Base-by-base conservation (phyloP, 2,888 invertebrate species). In the Lasioglossum marginatum region DNA sequence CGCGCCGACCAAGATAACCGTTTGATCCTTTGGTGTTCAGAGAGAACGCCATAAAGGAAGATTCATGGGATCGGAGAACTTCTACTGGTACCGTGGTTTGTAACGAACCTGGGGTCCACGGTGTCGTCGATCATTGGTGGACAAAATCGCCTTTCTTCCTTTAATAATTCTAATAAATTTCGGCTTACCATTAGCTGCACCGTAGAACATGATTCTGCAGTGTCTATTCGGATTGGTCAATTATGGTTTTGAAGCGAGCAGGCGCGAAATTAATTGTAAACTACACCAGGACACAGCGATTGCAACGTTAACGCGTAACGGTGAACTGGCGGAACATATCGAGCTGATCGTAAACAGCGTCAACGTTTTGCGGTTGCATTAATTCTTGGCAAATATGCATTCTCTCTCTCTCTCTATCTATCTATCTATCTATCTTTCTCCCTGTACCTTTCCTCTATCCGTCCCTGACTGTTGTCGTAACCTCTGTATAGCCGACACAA, bases 281-380 rank as follows among this genome's bases (percentile, higher is more conserved):
- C 74, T 57, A 60, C 72, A 48, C 43, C 48, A 43, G 72, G 52
- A n/a, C 71, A 37, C 72, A 23, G 40, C 60, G 34, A 48, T 80
- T 82, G 72, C 34, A 40, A 52, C 63, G 72, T 85, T 81, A 84
- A 81, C 77, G 60, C 37, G 74, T 48, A 68, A 73, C 73, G 37
- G 74, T 70, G 74, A 82, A 19, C 37, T 52, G n/a, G 57, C n/a
- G 77, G 60, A 79, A 85, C 71, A 80, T 89, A 91, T 88, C 86
- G 87, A 76, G 87, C 84, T 76, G 88, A 91, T 90, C 88, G 87
- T 92, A 90, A 91, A 88, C 89, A 87, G 75, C 82, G 75, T 82
- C 86, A 86, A 86, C 87, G 87, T 91, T 90, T 87, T 88, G 92
- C 77, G 93, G 92, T 92, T 91, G 86, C 90, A 85, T 92, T 92